Evolutionary conservation across 1,140 invertebrate species (phyloP).

Genomic region (Zelostemma sp.): DNA sequence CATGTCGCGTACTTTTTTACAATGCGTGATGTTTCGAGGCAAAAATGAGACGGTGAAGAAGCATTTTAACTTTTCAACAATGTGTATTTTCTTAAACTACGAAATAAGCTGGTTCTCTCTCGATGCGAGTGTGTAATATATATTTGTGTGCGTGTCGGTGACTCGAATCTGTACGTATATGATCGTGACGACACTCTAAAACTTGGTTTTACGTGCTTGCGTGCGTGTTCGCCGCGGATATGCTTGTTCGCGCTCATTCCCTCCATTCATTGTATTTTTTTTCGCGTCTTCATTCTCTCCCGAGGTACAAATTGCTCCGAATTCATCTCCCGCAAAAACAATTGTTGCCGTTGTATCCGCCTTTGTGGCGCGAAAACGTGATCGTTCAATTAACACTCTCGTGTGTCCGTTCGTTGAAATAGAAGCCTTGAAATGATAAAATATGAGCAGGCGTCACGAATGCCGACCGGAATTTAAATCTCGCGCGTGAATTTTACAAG

Average conservation of each 20-base stretch:
- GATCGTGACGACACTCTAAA: constrained; percentile 43
- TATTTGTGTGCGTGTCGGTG: constrained; percentile 12
- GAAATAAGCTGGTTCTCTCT: constrained; percentile 22
- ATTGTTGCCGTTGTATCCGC: not conserved
- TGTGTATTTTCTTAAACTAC: constrained; percentile 37
- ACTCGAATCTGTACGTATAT: constrained; percentile 16
- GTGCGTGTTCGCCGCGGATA: constrained; percentile 58
- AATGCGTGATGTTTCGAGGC: constrained; percentile 28
- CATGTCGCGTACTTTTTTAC: not conserved
- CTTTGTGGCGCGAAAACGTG: not conserved
- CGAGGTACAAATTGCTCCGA: constrained; percentile 29
- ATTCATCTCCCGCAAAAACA: constrained; percentile 6
- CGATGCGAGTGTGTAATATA: constrained; percentile 28
- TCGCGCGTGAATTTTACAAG: too few relatives aligned
- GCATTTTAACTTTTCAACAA: constrained; percentile 46
- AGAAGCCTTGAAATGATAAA: too few relatives aligned
- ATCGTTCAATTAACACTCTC: too few relatives aligned
- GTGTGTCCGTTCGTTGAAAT: too few relatives aligned
- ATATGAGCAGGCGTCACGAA: too few relatives aligned
- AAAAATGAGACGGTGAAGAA: constrained; percentile 35
- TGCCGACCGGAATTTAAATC: too few relatives aligned
- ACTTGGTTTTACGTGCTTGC: constrained; percentile 46
- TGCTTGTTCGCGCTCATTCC: constrained; percentile 47
- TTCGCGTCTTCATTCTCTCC: not conserved
- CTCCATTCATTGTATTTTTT: constrained; percentile 2